Evolutionary conservation across 1,140 invertebrate species (phyloP), one percentile per base, ranked within the genome.

Genomic region (Probaryconus sp.): DNA sequence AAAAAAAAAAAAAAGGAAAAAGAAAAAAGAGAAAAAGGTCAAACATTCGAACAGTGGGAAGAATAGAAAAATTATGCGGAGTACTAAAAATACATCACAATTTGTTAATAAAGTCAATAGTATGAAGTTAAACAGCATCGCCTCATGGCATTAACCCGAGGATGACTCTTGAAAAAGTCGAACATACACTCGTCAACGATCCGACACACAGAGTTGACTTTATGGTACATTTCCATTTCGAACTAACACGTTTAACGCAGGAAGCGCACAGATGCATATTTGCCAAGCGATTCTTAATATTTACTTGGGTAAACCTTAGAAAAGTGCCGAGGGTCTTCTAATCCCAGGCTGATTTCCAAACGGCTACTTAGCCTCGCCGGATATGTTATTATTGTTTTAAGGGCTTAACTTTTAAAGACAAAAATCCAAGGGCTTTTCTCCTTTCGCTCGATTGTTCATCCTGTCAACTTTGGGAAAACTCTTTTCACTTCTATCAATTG

Each of bases 351-450:
- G 75, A 77, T 80, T 80, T 80, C 53, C 45, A 33, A 69, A 63
- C 64, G 53, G 63, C 63, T 55, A 76, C 70, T 72, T 65, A 60
- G 56, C 16, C 33, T 47, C 28, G 55, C 30, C 56, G 37, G 56
- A 56, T 67, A 45, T 69, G 55, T 77, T 77, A 55, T 77, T 75
- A 70, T 81, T 78, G 58, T 79, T 81, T 68, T 67, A 79, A 81
- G 37, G 28, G 37, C 48, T 72, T 64, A 65, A 43, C 43, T 65
- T 5, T 9, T 3, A 2, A n/a, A 14, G 10, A 0, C 10, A 42
- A 28, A 58, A 72, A 13, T 5, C 31, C 2, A n/a, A 60, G 9
- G 13, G 53, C 53, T 37, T 43, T 42, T 38, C 6, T 10, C 11
- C 35, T 64, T 2, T 31, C 48, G 42, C 42, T 56, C 30, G 16